Percentiles rank a stretch among this genome's conserved stretches.
phyloP scores from a whole-genome alignment of 2,113 vertebrate genomes.

The Engraulis encrasicolus region DNA sequence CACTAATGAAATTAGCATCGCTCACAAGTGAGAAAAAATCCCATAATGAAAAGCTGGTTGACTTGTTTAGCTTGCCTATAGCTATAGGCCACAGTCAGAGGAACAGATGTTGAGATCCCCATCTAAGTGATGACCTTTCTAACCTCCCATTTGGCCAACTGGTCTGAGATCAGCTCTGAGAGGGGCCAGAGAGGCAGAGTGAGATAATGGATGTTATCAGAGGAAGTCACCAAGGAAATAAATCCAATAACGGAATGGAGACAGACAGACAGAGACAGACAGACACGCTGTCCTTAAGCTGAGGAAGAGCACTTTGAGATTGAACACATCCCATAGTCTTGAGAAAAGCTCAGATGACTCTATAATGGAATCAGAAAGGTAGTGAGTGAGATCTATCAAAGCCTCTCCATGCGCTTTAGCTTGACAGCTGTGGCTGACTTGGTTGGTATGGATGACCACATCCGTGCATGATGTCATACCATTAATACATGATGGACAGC shows the following conservation, averaged over 20 bases:
- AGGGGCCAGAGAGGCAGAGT: background rate
- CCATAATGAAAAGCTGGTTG: slow-evolving; percentile 9
- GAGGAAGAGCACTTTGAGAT: background rate
- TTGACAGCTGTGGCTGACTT: background rate
- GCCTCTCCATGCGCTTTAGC: background rate
- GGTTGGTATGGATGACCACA: background rate
- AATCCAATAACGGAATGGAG: background rate
- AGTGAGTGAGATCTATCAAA: background rate
- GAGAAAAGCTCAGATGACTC: background rate
- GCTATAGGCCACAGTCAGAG: background rate
- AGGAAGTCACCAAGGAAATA: slow-evolving; percentile 24
- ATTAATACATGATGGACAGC: too few relatives aligned
- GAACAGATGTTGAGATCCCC: background rate
- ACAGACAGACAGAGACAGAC: slow-evolving; percentile 1
- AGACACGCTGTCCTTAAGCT: background rate
- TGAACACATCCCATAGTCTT: background rate
- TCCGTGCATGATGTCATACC: background rate
- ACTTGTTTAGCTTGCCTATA: too few relatives aligned
- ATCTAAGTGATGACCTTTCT: slow-evolving; percentile 7
- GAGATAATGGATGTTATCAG: slow-evolving; percentile 28
- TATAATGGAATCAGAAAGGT: background rate
- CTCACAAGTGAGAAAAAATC: background rate
- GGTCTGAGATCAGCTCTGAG: background rate
- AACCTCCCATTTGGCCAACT: background rate
- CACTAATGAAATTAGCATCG: background rate